Percentiles rank a stretch among this genome's conserved stretches.
phyloP scores from a whole-genome alignment of 2,797 vertebrate species.

The Threskiornis aethiopicus region DNA sequence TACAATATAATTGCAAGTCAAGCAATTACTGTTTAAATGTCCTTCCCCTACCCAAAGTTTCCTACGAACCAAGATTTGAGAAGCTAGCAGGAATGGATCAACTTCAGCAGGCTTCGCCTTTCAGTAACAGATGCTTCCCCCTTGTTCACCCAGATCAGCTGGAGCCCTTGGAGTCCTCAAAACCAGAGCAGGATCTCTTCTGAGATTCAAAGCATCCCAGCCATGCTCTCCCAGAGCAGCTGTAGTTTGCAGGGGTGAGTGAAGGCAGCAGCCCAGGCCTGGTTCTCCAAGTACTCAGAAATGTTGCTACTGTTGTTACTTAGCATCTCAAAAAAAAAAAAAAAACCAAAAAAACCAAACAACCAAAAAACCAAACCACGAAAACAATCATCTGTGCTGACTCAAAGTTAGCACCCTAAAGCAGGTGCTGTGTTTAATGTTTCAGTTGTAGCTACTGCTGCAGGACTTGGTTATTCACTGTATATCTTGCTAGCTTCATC shows the following conservation, averaged over 20 bases:
- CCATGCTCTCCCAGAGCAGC: neutral
- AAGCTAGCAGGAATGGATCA: neutral
- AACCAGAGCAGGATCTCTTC: neutral
- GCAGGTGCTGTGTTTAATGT: neutral
- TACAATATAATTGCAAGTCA: neutral
- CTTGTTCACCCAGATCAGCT: neutral
- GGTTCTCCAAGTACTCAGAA: neutral
- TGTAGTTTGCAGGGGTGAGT: neutral
- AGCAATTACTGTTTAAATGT: neutral
- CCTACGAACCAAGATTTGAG: neutral
- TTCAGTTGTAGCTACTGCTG: neutral
- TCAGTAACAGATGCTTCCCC: neutral
- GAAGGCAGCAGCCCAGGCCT: neutral
- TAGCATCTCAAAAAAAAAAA: neutral
- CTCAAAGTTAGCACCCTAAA: neutral
- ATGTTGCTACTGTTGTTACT: neutral
- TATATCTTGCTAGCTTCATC: conserved; percentile 22
- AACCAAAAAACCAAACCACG: too few species aligned
- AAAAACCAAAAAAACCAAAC: too few species aligned
- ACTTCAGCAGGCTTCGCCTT: neutral
- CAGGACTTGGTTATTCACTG: neutral
- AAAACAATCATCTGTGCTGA: neutral
- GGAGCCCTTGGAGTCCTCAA: neutral
- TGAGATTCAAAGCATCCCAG: neutral
- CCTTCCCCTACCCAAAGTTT: neutral